These are phyloP conservation scores for Dicroscelio sp. DNA, from an alignment of 2,888 invertebrate species.

Conservation along the genomic window DNA sequence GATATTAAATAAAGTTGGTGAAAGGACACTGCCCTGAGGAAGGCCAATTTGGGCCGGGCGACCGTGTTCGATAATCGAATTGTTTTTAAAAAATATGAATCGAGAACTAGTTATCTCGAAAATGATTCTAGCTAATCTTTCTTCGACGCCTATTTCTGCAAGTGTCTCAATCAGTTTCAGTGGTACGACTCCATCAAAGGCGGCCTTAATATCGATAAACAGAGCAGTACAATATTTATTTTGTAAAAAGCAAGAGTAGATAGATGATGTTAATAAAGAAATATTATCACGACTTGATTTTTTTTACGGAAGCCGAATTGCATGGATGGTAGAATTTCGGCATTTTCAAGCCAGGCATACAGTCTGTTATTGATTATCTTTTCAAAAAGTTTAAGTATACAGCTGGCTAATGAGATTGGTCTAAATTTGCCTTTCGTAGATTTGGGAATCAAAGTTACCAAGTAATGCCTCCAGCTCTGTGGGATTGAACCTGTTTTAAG, in stretches of 20 bases:
- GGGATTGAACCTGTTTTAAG: not conserved
- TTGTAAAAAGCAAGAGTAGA: not conserved
- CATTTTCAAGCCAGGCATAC: not conserved
- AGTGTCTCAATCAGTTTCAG: not conserved
- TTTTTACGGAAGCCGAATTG: not conserved
- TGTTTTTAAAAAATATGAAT: slow-evolving; percentile 40
- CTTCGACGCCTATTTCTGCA: not conserved
- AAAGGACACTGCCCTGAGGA: slow-evolving; percentile 30
- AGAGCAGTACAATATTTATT: not conserved
- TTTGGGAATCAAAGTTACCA: not conserved
- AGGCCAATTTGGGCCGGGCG: not conserved
- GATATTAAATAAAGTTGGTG: slow-evolving; percentile 25
- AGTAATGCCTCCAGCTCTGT: not conserved
- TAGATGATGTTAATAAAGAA: not conserved
- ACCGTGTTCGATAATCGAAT: slow-evolving; percentile 35
- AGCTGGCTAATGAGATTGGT: not conserved
- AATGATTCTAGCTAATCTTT: not conserved
- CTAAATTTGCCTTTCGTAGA: not conserved
- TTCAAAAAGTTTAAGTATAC: not conserved
- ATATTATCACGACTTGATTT: slow-evolving; percentile 1
- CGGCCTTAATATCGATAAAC: slow-evolving; percentile 50
- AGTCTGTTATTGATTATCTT: slow-evolving; percentile 25
- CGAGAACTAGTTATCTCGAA: not conserved
- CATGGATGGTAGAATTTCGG: not conserved
- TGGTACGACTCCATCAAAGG: slow-evolving; percentile 42